phyloP scores from a whole-genome alignment of 2,113 vertebrate genomes.

The Onychostoma macrolepis region DNA sequence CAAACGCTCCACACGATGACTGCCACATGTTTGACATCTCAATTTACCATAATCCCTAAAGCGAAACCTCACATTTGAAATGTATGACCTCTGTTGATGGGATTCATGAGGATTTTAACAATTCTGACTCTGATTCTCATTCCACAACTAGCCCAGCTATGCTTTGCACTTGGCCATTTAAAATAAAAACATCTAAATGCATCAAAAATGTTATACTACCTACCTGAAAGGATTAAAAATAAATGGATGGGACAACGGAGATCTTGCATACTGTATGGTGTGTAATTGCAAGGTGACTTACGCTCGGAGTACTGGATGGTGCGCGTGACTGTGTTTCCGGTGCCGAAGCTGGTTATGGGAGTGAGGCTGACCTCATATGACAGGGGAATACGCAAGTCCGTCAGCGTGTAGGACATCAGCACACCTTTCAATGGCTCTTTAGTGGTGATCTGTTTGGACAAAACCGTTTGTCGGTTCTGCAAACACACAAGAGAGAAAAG shows the following conservation, averaged over 20 bases:
- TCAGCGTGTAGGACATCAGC: constrained; percentile 83
- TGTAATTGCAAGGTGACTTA: constrained; percentile 72
- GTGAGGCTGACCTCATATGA: constrained; percentile 91
- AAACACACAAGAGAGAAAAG: not conserved
- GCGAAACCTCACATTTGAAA: constrained; percentile 4
- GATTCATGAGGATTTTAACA: not conserved
- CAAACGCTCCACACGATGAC: not conserved
- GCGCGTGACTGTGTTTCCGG: constrained; percentile 84
- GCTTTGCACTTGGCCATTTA: not conserved
- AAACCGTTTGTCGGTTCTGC: constrained; percentile 78
- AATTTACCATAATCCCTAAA: constrained; percentile 6
- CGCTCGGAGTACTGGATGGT: constrained; percentile 93
- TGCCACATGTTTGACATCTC: not conserved
- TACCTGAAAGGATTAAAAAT: not conserved
- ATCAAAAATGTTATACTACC: not conserved
- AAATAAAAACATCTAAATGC: not conserved
- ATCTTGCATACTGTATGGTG: not conserved
- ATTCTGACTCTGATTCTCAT: not conserved
- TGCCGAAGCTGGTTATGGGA: constrained; percentile 88
- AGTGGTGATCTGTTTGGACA: constrained; percentile 84
- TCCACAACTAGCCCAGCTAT: not conserved
- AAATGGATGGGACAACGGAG: not conserved
- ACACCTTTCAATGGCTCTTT: constrained; percentile 86
- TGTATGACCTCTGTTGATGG: constrained; percentile 3
- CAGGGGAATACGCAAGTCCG: constrained; percentile 87